Percentiles rank a stretch among this genome's conserved stretches.
phyloP scores from a whole-genome alignment of 2,797 vertebrate species.

The Chelmon rostratus region DNA sequence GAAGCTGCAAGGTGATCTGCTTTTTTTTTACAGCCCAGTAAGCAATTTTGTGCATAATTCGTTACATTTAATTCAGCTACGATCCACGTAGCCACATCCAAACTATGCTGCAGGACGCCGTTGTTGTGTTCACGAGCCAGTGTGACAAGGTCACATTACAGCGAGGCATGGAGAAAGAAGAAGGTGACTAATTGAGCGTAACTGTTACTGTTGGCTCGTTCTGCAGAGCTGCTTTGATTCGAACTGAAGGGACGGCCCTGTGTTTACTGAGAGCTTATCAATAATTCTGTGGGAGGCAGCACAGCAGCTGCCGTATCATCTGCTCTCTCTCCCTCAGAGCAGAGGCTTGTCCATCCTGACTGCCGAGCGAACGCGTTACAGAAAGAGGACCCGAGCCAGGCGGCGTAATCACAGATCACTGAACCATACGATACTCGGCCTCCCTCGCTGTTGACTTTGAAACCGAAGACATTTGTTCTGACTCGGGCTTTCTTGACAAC shows the following conservation, averaged over 20 bases:
- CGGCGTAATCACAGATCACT: constrained; percentile 52
- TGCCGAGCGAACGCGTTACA: constrained; percentile 39
- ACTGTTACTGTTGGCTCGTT: not conserved
- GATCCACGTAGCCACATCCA: not conserved
- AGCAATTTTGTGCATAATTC: not conserved
- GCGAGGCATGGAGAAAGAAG: not conserved
- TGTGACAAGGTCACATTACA: not conserved
- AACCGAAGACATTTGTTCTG: constrained; percentile 67
- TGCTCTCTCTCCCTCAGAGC: constrained; percentile 31
- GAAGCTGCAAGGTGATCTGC: constrained; percentile 4
- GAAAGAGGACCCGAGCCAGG: constrained; percentile 29
- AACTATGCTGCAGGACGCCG: not conserved
- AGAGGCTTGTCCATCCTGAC: constrained; percentile 26
- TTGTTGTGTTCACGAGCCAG: not conserved
- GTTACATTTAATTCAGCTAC: not conserved
- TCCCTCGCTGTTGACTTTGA: constrained; percentile 60
- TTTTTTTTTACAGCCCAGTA: too few species aligned
- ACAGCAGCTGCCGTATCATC: constrained; percentile 47
- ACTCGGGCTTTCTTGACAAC: constrained; percentile 55
- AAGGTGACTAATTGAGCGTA: constrained; percentile 12
- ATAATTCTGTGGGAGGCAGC: constrained; percentile 50
- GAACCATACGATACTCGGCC: constrained; percentile 36
- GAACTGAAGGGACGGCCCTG: not conserved
- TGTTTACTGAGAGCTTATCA: constrained; percentile 57
- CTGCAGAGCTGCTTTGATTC: constrained; percentile 6